Base-by-base conservation (phyloP, 2,888 invertebrate genomes). In the Endomychus coccineus region DNA sequence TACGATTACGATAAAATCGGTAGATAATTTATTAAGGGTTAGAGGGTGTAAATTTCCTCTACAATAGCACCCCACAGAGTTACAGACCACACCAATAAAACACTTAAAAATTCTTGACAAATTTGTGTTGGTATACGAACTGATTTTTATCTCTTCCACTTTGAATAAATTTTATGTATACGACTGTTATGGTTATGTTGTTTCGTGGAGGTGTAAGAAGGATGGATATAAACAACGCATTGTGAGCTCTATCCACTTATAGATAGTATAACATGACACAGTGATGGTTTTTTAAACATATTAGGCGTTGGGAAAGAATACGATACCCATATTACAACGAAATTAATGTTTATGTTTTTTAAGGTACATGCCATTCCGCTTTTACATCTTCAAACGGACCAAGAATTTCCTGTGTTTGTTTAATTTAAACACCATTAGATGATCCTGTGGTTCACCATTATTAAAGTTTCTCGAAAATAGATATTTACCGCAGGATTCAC, bases 41-140 rank as follows among this genome's bases (percentile, higher is more conserved):
- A 25, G 27, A 25, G 27, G 27, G 27, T 25, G 27, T 25, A 25
- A 25, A 25, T 25, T 7, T 25, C 10, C 5, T 10, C 11, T 7
- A 25, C 27, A 25, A 25, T 25, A 25, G 27, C 7, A 10, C 27
- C 27, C 27, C 27, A 10, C 27, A 6, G 27, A 10, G 27, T 7
- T 25, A 10, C 27, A 10, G 10, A 6, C 27, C 5, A 6, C 7
- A 25, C 5, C 6, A 25, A n/a, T n/a, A 25, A 25, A 25, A 7
- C 7, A 6, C 27, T 25, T 25, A n/a, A 25, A 25, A 25, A 25
- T 25, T 25, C 27, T 10, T 10, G 27, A 25, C 27, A 25, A 25
- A 25, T 25, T 25, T 25, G 27, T 25, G 11, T 10, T 25, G 6
- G 7, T 6, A 25, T 10, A 7, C 7, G 6, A 9, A 6, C 27